phyloP scores from a whole-genome alignment of 2,888 invertebrate genomes.

The Brachypalpus laphriformis region DNA sequence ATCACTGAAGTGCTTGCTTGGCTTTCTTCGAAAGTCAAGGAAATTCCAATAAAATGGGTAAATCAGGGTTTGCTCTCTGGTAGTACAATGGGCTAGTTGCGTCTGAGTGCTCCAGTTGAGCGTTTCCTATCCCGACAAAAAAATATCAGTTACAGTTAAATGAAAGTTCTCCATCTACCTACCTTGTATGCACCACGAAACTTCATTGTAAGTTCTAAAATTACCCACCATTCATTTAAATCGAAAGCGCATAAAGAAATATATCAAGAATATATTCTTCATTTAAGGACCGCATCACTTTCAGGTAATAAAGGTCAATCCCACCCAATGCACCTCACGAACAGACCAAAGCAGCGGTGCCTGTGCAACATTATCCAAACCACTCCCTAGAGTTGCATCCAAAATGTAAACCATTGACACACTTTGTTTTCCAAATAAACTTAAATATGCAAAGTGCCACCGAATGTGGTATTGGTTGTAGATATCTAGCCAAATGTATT shows the following conservation, averaged over 20 bases:
- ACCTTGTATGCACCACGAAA: no score
- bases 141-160: no score
- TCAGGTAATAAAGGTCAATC: background rate
- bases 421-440: slow-evolving; percentile 28
- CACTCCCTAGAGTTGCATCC: slow-evolving; percentile 8
- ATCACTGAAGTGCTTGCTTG: no score
- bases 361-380: background rate
- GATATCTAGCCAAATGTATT: slow-evolving; percentile 20
- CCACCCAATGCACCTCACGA: background rate
- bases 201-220: no score
- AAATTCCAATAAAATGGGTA: no score
- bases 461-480: slow-evolving; percentile 21
- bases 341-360: background rate
- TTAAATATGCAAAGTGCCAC: slow-evolving; percentile 31
- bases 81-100: no score
- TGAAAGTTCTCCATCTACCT: no score
- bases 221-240: no score
- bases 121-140: no score
- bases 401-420: slow-evolving; percentile 32
- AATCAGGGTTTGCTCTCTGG: no score
- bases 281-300: background rate
- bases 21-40: no score
- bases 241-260: background rate
- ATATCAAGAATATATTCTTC: background rate
- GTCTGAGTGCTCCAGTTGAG: no score